These are phyloP conservation scores for Pteropus rufus DNA, from an alignment of 2,797 vertebrate genomes.

Conservation along the genomic window DNA sequence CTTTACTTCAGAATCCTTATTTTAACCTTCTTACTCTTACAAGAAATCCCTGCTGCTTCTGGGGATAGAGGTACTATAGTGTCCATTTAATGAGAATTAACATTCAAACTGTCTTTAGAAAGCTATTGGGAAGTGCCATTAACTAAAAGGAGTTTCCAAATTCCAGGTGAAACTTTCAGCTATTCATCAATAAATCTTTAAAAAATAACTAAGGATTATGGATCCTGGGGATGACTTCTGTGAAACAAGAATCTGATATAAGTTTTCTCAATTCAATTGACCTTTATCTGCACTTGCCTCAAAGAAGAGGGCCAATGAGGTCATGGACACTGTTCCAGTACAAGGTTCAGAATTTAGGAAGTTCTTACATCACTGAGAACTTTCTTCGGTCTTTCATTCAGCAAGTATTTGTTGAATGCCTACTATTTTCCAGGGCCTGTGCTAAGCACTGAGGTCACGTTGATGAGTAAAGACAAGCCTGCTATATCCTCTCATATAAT, in stretches of 20 bases:
- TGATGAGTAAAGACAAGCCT: not conserved
- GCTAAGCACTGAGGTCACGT: not conserved
- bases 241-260: not conserved
- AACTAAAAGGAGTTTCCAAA: not conserved
- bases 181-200: not conserved
- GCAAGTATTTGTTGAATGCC: not conserved
- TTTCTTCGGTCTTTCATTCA: not conserved
- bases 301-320: not conserved
- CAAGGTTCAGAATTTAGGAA: not conserved
- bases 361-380: not conserved
- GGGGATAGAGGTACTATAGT: not conserved
- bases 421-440: not conserved
- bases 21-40: not conserved
- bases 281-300: not conserved
- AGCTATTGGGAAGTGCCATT: not conserved
- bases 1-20: not conserved
- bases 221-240: not conserved
- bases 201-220: not conserved
- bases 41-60: not conserved
- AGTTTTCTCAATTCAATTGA: not conserved
- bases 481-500: not conserved
- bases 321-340: not conserved
- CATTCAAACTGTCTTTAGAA: not conserved
- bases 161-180: not conserved
- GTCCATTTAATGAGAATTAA: not conserved